These are phyloP conservation scores for Rhincodon typus DNA, from an alignment of 2,797 vertebrate species.

Conservation along the genomic window DNA sequence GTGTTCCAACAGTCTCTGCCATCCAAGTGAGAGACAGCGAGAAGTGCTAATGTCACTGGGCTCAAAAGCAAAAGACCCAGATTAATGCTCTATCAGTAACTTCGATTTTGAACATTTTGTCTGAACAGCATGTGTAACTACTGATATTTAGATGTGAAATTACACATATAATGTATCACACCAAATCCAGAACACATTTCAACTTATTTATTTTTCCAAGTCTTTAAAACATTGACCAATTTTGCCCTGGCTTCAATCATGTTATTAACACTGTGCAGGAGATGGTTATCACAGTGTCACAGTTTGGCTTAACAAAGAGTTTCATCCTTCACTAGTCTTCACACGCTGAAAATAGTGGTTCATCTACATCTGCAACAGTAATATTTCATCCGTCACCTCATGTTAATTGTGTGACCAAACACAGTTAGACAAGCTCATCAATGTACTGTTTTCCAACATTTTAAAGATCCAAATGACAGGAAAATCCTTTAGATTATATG, in stretches of 20 bases:
- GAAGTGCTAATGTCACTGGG: no score
- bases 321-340: background rate
- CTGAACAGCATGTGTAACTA: background rate
- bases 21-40: no score
- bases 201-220: background rate
- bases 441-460: background rate
- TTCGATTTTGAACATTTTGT: no score
- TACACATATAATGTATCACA: background rate
- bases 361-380: background rate
- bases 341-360: background rate
- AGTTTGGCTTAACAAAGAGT: background rate
- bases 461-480: background rate
- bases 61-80: no score
- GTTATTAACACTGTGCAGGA: background rate
- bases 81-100: no score
- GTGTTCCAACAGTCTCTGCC: no score
- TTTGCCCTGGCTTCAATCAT: no score
- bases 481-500: background rate
- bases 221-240: no score
- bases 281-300: background rate
- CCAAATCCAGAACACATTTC: background rate
- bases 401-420: background rate
- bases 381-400: background rate
- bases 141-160: background rate
- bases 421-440: background rate